Base-by-base conservation (phyloP, 2,888 invertebrate genomes). In the Acanthosepion lycidas region DNA sequence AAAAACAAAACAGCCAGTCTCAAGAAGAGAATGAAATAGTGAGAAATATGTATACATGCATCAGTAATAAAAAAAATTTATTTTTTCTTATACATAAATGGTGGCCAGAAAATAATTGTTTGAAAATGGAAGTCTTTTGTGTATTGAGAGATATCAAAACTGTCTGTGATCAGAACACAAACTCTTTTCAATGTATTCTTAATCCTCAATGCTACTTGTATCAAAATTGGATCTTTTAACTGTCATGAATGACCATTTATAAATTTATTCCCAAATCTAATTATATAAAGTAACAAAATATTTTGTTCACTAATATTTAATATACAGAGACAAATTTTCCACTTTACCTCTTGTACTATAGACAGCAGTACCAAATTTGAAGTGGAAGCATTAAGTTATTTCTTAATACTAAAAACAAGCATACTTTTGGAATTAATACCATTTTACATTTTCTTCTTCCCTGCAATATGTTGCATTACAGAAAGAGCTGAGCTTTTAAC, bases 221-320 rank as follows among this genome's bases (percentile, higher is more conserved):
- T 78, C 78, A 78, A 78, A 78, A n/a, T 78, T 28, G 78, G 28
- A n/a, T 78, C 28, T 78, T 78, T 78, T n/a, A 59, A 59, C 59
- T 20, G 18, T 59, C 59, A 78, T 6, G 28, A 78, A n/a, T 78
- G 6, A 9, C 28, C 18, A n/a, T n/a, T n/a, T n/a, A n/a, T n/a
- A n/a, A 78, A 78, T 78, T 78, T 78, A 78, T 78, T 78, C n/a
- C 78, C 78, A 78, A 3, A n/a, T n/a, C 78, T n/a, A 28, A 78
- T 78, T 78, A 78, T 78, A 78, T 8, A 78, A 78, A 78, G 78
- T 78, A 78, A 78, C 78, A 78, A 78, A 78, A 78, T 78, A 78
- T 78, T 23, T 53, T 64, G 64, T 64, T 6, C 26, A 26, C 28
- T 78, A 78, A 78, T n/a, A 78, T 78, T 78, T 9, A 28, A 9